Evolutionary conservation across 1,140 invertebrate species (phyloP).

Genomic region (Drosophila aff.): DNA sequence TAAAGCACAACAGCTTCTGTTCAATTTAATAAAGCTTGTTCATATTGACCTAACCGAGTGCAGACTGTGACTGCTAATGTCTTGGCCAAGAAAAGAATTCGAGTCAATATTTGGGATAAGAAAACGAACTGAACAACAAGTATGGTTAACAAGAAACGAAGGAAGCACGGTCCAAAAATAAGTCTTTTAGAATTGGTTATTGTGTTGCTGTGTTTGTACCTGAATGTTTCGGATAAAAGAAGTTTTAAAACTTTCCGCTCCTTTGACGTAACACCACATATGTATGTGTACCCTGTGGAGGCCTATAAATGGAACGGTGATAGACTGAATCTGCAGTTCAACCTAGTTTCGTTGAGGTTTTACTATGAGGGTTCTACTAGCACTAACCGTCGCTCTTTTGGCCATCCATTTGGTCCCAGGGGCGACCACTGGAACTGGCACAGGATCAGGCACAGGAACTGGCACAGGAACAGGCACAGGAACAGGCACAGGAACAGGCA

Average conservation of each 20-base stretch:
- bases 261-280: neutral
- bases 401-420: neutral
- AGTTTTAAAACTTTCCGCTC: conserved; percentile 1
- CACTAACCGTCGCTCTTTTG: neutral
- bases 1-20: neutral
- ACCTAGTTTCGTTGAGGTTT: too few species aligned
- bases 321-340: neutral
- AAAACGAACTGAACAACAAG: conserved; percentile 1
- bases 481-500: neutral
- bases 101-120: conserved; percentile 11
- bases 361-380: neutral
- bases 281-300: too few species aligned
- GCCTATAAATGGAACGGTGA: conserved; percentile 9
- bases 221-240: neutral
- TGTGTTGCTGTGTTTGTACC: neutral
- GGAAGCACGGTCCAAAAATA: neutral
- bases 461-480: neutral
- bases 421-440: neutral
- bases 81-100: conserved; percentile 5
- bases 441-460: neutral
- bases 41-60: conserved; percentile 12
- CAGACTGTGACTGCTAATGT: neutral
- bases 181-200: neutral
- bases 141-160: neutral
- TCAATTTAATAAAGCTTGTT: neutral